Percentiles rank a stretch among this genome's conserved stretches.
These are phyloP conservation scores for Semotilus atromaculatus DNA, from an alignment of 2,797 vertebrate genomes.

Conservation along the genomic window DNA sequence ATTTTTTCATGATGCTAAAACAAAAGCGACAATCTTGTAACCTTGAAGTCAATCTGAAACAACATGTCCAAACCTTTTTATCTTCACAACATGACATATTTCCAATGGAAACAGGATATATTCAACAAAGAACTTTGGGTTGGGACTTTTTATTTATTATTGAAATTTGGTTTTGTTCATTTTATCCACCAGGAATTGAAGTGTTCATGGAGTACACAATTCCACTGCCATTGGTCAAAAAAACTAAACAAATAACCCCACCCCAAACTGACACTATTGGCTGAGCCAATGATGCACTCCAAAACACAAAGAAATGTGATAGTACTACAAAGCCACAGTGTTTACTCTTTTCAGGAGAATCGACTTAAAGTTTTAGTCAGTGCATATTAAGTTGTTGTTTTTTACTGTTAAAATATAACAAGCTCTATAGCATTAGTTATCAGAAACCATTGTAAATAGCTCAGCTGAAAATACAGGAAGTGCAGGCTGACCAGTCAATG, in stretches of 20 bases:
- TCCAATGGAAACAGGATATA: background rate
- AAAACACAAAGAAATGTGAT: background rate
- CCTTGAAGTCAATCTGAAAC: background rate
- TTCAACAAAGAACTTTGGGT: background rate
- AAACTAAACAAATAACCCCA: background rate
- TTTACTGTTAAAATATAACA: background rate
- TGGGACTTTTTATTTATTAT: background rate
- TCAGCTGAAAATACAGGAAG: constrained; percentile 9
- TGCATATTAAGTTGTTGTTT: background rate
- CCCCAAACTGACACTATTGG: background rate
- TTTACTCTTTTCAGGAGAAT: background rate
- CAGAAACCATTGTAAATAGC: background rate
- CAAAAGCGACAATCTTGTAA: background rate
- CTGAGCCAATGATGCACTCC: background rate
- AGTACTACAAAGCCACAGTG: background rate
- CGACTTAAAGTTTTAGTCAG: background rate
- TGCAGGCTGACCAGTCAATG: constrained; percentile 6
- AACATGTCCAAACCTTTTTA: background rate
- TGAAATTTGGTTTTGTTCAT: background rate
- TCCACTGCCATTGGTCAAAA: background rate
- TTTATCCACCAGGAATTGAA: background rate
- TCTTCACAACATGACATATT: background rate
- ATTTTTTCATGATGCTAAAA: background rate
- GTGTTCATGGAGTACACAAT: background rate
- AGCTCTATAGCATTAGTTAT: background rate